These are phyloP conservation scores for Coelogynopora nodosa DNA, from an alignment of 2,888 invertebrate species.

Conservation along the genomic window DNA sequence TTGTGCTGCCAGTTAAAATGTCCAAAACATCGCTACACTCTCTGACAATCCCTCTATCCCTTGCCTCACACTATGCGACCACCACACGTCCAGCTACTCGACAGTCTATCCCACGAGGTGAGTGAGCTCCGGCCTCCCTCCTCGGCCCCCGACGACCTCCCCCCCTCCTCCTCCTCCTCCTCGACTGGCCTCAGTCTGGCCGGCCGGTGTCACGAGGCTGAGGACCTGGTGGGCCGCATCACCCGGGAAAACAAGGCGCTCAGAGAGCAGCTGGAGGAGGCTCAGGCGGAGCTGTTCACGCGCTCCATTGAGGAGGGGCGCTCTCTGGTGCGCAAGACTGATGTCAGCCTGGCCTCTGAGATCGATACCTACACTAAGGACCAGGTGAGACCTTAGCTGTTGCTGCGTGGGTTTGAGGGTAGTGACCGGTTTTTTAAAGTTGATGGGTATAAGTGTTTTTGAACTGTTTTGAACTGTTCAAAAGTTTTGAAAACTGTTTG, in stretches of 20 bases:
- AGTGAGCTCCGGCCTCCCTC: background rate
- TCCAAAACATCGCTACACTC: too few relatives aligned
- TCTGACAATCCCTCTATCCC: too few relatives aligned
- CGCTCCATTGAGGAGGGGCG: background rate
- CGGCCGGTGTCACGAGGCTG: background rate
- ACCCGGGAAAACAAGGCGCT: background rate
- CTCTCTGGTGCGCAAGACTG: background rate
- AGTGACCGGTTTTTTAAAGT: too few relatives aligned
- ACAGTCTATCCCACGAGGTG: background rate
- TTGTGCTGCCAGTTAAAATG: too few relatives aligned
- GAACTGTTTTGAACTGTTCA: too few relatives aligned
- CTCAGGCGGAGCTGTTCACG: background rate
- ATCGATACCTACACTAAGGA: background rate
- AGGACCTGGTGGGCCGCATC: background rate
- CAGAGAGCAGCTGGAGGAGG: conserved; percentile 1
- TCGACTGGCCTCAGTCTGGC: background rate
- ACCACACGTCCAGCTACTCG: too few relatives aligned
- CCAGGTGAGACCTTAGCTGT: too few relatives aligned
- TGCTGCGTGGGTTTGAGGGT: too few relatives aligned
- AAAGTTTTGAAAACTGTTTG: too few relatives aligned
- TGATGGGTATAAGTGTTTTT: too few relatives aligned
- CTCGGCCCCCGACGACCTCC: background rate
- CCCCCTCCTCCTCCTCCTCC: too few relatives aligned
- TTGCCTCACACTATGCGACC: too few relatives aligned
- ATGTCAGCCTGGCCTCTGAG: background rate